Base-by-base conservation (phyloP, 2,797 vertebrate species). In the Platyrinchus mystaceus region DNA sequence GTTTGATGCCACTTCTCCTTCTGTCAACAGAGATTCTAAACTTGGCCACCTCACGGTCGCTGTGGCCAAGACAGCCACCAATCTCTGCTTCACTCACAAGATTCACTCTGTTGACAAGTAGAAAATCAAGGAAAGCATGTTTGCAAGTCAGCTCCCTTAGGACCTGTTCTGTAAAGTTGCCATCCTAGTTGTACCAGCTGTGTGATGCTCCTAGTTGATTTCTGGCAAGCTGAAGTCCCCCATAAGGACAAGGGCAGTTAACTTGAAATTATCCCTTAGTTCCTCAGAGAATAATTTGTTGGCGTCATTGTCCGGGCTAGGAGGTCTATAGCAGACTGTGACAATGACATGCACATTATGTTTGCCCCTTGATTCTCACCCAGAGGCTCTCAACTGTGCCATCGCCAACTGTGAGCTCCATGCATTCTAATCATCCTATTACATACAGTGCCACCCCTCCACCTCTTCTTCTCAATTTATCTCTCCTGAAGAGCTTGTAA, bases 1-100 rank as follows among this genome's bases (percentile, higher is more conserved):
- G 46, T 62, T 53, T 69, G 11, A 41, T 39, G n/a, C 7, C 30
- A 62, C 16, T 69, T 53, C 46, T 30, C 24, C 39, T 46, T 2
- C 7, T 62, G 34, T 41, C 39, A 69, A 12, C 6, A 39, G 34
- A 53, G 17, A 47, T 69, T 62, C 47, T 47, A 30, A 41, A 22
- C 16, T 53, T 16, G 6, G 34, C 30, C 3, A 1, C 24, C 44
- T 46, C 0, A 0, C 52, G 34, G 34, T 39, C 5, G 2, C 32
- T 50, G 27, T 59, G 19, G 19, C 70, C 17, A 27, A 36, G 17
- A 36, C 0, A 0, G 12, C 52, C 2, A 0, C 27, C 14, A 44
- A 8, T 36, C 32, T 43, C 10, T 27, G 3, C 44, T 37, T 67
- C 4, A 15, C 62, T 67, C 23, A 15, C 4, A 6, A 75, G 14